Evolutionary conservation across 1,140 invertebrate genomes (phyloP).

Genomic region (Pollicipes pollicipes): DNA sequence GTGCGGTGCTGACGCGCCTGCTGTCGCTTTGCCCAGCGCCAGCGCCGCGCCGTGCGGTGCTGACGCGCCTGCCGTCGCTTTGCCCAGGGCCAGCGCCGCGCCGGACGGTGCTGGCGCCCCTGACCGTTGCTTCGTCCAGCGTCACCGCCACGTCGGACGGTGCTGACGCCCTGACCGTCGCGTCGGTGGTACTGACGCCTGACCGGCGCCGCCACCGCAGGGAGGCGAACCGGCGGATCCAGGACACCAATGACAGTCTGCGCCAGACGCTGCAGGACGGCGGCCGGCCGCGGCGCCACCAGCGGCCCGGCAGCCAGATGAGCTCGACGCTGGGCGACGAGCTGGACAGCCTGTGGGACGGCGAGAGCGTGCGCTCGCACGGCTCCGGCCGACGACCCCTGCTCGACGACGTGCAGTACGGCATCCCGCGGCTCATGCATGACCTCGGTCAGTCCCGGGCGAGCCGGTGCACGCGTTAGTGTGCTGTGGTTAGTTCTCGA

Average conservation of each 20-base stretch:
- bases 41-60: too few relatives aligned
- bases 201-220: slow-evolving; percentile 19
- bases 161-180: too few relatives aligned
- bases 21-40: too few relatives aligned
- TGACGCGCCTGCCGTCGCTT: too few relatives aligned
- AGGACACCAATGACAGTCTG: slow-evolving; percentile 34
- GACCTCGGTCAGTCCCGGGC: slow-evolving; percentile 24
- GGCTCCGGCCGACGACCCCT: slow-evolving; percentile 4
- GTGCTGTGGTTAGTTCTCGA: too few relatives aligned
- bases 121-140: too few relatives aligned
- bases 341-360: slow-evolving; percentile 14
- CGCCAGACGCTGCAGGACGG: slow-evolving; percentile 23
- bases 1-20: too few relatives aligned
- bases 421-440: slow-evolving; percentile 25
- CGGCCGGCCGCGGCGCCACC: slow-evolving; percentile 17
- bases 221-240: slow-evolving; percentile 34
- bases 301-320: slow-evolving; percentile 10
- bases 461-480: too few relatives aligned
- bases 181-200: too few relatives aligned
- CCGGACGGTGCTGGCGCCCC: too few relatives aligned
- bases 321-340: slow-evolving; percentile 6
- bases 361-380: slow-evolving; percentile 15
- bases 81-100: too few relatives aligned
- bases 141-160: too few relatives aligned
- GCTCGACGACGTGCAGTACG: slow-evolving; percentile 17